phyloP scores from a whole-genome alignment of 2,888 invertebrate genomes.

The Drosophila meridiana region DNA sequence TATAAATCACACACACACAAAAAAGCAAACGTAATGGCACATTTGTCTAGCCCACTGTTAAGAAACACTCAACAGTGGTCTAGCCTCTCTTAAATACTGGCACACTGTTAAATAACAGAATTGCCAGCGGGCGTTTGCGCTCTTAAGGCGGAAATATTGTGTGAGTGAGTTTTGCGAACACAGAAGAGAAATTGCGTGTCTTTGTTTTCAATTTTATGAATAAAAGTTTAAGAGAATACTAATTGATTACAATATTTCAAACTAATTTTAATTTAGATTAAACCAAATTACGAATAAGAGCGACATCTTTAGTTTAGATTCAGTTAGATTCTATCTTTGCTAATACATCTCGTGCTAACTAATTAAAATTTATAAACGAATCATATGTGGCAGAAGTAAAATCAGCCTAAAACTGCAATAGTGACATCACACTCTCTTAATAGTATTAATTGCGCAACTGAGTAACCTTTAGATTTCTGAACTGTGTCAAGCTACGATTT shows the following conservation, averaged over 20 bases:
- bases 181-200: too few species aligned
- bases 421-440: not conserved
- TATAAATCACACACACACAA: not conserved
- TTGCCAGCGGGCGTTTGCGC: too few species aligned
- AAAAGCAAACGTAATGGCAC: not conserved
- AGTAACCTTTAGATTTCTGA: not conserved
- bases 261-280: too few species aligned
- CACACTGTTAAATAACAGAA: not conserved
- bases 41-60: not conserved
- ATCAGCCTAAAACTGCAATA: not conserved
- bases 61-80: too few species aligned
- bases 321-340: not conserved
- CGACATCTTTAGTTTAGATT: too few species aligned
- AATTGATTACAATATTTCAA: too few species aligned
- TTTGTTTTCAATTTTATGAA: too few species aligned
- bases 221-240: too few species aligned
- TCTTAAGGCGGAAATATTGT: too few species aligned
- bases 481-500: not conserved
- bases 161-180: too few species aligned
- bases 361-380: not conserved
- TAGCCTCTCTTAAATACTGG: not conserved
- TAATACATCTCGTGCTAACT: not conserved
- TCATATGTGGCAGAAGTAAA: not conserved
- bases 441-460: not conserved
- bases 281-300: too few species aligned